Evolutionary conservation across 1,140 invertebrate species (phyloP).

Genomic region (Brachionus manjavacas): DNA sequence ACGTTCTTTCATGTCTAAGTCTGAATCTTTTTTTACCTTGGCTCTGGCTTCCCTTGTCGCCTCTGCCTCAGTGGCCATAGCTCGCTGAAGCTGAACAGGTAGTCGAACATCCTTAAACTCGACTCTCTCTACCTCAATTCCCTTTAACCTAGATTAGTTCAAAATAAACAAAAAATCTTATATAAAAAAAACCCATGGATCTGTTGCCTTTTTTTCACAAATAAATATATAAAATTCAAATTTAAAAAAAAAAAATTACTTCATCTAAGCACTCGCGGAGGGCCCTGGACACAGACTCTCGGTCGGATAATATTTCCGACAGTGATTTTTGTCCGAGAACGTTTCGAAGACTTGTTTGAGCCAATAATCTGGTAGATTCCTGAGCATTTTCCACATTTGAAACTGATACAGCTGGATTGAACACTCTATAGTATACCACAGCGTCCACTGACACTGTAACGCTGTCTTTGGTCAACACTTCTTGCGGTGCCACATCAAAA

Average conservation of each 20-base stretch:
- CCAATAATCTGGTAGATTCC: conserved; percentile 43
- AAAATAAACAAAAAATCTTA: neutral
- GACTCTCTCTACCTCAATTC: conserved; percentile 42
- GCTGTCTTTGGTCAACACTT: conserved; percentile 45
- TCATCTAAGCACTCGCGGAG: conserved; percentile 36
- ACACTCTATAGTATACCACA: conserved; percentile 44
- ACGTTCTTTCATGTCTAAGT: neutral
- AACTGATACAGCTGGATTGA: conserved; percentile 43
- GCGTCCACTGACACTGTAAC: conserved; percentile 45
- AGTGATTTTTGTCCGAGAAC: conserved; percentile 43
- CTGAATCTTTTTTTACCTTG: conserved; percentile 44
- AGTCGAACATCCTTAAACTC: conserved; percentile 47
- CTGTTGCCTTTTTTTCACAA: neutral
- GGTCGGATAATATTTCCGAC: conserved; percentile 40
- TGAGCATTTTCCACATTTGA: conserved; percentile 44
- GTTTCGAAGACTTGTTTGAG: conserved; percentile 44
- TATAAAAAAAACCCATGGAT: neutral
- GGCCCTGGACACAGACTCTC: conserved; percentile 40
- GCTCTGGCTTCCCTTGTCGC: conserved; percentile 52
- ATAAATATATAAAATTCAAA: too few relatives aligned
- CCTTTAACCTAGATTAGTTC: neutral
- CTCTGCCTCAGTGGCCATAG: conserved; percentile 54
- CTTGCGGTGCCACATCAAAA: conserved; percentile 45
- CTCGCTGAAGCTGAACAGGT: conserved; percentile 49
- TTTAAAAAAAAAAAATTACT: neutral